Percentiles rank a stretch among this genome's conserved stretches.
Evolutionary conservation across 2,888 invertebrate genomes (phyloP).

Genomic region (Agrenia bidenticulata): DNA sequence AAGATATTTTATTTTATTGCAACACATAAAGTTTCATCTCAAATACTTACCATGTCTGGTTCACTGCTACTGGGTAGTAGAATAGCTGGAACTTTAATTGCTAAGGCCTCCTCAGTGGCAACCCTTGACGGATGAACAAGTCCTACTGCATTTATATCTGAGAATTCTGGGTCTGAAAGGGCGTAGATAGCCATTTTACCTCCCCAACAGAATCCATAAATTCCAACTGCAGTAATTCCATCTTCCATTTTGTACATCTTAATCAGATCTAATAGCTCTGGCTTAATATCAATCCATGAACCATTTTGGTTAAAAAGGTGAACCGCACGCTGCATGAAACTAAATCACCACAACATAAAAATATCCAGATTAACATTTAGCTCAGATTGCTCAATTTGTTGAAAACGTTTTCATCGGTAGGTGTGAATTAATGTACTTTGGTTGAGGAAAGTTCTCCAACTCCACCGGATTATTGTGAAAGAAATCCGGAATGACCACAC

Average conservation of each 20-base stretch:
- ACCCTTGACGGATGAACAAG: constrained; percentile 47
- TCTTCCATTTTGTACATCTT: constrained; percentile 32
- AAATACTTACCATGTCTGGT: constrained; percentile 42
- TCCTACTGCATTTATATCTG: constrained; percentile 37
- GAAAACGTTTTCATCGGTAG: background rate
- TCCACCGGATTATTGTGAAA: constrained; percentile 35
- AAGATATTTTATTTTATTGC: background rate
- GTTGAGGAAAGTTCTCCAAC: constrained; percentile 36
- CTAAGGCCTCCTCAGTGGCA: constrained; percentile 33
- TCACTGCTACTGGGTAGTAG: constrained; percentile 43
- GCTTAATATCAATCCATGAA: constrained; percentile 29
- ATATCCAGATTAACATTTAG: constrained; percentile 1
- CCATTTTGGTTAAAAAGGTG: constrained; percentile 28
- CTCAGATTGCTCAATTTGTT: background rate
- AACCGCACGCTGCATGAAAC: constrained; percentile 7
- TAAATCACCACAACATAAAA: background rate
- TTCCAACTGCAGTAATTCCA: constrained; percentile 37
- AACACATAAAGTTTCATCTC: background rate
- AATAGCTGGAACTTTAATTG: constrained; percentile 33
- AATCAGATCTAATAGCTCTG: constrained; percentile 25
- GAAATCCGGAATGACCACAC: constrained; percentile 37
- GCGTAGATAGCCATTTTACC: constrained; percentile 46
- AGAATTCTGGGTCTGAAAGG: constrained; percentile 23
- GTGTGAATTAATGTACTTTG: constrained; percentile 24
- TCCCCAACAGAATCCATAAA: constrained; percentile 51